phyloP scores from a whole-genome alignment of 2,888 invertebrate genomes.

The Noctuana brunneofusca region DNA sequence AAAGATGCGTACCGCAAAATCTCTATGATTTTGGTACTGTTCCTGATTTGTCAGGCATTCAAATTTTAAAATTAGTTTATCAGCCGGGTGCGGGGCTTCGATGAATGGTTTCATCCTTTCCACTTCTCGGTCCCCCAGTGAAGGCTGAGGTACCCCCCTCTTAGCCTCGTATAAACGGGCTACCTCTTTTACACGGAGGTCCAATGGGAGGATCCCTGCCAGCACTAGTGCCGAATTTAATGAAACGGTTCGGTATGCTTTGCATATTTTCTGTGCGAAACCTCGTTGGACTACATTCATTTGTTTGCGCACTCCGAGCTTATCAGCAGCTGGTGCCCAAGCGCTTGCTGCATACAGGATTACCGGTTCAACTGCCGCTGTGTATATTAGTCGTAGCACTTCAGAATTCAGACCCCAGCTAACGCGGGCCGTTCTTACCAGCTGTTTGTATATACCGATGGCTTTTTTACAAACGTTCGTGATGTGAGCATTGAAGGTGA shows the following conservation, averaged over 20 bases:
- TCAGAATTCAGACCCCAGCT: slow-evolving; percentile 28
- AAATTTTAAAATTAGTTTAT: too few relatives aligned
- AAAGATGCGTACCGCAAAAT: neutral
- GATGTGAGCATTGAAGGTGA: slow-evolving; percentile 34
- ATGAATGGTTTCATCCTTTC: neutral
- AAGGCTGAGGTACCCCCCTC: neutral
- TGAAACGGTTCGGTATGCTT: slow-evolving; percentile 1
- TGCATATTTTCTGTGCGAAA: neutral
- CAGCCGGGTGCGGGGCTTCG: neutral
- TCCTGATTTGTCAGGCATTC: neutral
- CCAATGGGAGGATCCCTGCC: neutral
- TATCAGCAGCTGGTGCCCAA: slow-evolving; percentile 1
- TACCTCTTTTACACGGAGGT: neutral
- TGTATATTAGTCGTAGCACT: slow-evolving; percentile 7
- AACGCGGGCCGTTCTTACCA: slow-evolving; percentile 23
- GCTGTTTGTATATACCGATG: slow-evolving; percentile 13
- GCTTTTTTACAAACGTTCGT: slow-evolving; percentile 31
- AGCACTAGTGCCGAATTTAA: neutral
- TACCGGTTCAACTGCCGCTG: neutral
- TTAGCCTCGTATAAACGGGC: neutral
- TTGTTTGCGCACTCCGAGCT: slow-evolving; percentile 9
- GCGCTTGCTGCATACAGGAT: slow-evolving; percentile 1
- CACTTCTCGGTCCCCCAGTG: neutral
- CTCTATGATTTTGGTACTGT: neutral
- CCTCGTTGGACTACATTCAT: slow-evolving; percentile 25